phyloP scores from a whole-genome alignment of 2,113 vertebrate genomes.

The Pelmatolapia mariae region DNA sequence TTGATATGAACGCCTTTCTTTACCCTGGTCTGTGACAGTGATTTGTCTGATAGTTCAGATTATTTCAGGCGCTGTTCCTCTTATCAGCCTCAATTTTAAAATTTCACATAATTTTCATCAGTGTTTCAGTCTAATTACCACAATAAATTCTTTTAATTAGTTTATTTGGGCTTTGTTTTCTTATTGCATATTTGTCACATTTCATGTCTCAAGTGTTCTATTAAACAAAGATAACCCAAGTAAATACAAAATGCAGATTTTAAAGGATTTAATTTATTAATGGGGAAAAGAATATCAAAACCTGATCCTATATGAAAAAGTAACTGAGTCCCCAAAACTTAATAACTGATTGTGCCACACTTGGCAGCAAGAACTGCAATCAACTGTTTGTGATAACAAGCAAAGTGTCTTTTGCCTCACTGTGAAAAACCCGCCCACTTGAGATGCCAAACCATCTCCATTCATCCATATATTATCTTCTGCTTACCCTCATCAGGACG shows the following conservation, averaged over 20 bases:
- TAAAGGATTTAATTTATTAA: neutral
- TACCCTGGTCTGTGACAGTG: neutral
- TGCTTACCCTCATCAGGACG: neutral
- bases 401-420: neutral
- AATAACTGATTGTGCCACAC: neutral
- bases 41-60: neutral
- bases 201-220: neutral
- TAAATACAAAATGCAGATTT: neutral
- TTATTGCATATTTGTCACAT: neutral
- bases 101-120: accelerated
- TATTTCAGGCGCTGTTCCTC: accelerated
- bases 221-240: neutral
- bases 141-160: accelerated
- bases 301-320: neutral
- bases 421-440: neutral
- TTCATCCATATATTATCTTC: neutral
- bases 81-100: neutral
- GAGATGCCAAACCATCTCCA: neutral
- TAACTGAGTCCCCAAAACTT: neutral
- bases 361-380: neutral
- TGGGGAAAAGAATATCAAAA: neutral
- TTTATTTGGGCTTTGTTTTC: accelerated
- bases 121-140: neutral
- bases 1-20: neutral
- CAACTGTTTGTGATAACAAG: neutral